Percentiles rank a stretch among this genome's conserved stretches.
Evolutionary conservation across 2,113 vertebrate genomes (phyloP).

Genomic region (Tenebrosternarchus preto): DNA sequence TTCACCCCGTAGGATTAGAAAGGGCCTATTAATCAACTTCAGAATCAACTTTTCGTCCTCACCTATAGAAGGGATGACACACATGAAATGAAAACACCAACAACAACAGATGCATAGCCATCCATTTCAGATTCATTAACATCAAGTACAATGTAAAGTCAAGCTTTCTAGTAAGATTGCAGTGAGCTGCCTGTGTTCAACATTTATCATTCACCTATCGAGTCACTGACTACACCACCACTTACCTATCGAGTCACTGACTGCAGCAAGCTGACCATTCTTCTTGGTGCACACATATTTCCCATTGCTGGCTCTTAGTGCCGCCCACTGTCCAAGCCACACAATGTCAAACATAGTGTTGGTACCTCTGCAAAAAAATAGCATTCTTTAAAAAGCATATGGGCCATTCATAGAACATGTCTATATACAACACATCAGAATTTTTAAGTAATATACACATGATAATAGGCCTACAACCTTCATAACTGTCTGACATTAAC

Average conservation of each 20-base stretch:
- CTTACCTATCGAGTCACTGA: slow-evolving; percentile 85
- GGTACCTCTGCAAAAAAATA: slow-evolving; percentile 74
- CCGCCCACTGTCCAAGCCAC: slow-evolving; percentile 88
- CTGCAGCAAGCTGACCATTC: slow-evolving; percentile 89
- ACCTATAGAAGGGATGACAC: slow-evolving; percentile 66
- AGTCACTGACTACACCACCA: neutral
- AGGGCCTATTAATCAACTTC: slow-evolving; percentile 92
- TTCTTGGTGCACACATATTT: slow-evolving; percentile 95
- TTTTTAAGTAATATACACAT: neutral
- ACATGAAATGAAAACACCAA: neutral
- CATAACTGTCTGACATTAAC: neutral
- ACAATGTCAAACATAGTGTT: slow-evolving; percentile 91
- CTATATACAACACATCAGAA: neutral
- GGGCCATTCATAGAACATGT: neutral
- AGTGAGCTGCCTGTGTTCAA: too few species aligned
- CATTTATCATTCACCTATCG: too few species aligned
- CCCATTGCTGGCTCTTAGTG: slow-evolving; percentile 87
- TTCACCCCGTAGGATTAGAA: slow-evolving; percentile 88
- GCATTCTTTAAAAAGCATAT: neutral
- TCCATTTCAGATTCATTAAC: neutral
- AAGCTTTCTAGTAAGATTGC: too few species aligned
- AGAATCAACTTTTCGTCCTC: slow-evolving; percentile 87
- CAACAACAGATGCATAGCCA: neutral
- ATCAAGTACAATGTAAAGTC: neutral
- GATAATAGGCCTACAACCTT: neutral